Evolutionary conservation across 1,140 invertebrate species (phyloP), one percentile per base, ranked within the genome.

Genomic region (Drosophila triauraria): DNA sequence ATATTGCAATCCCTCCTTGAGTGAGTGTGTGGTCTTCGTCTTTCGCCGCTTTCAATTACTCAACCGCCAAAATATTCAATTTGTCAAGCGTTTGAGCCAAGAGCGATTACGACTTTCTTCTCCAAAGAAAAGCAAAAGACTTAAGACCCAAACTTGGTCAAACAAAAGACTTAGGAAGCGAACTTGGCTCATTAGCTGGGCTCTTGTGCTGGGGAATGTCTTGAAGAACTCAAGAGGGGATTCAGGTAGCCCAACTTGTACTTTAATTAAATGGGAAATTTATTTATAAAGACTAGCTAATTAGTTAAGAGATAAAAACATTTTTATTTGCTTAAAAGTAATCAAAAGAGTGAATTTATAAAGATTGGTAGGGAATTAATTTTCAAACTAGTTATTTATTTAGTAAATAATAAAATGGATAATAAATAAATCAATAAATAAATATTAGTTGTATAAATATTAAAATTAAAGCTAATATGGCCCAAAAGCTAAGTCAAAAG

Each of bases 131-230:
- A 77, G 72, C 74, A 82, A 82, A 82, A 77, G 78, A 82, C 80
- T 82, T 74, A 78, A 51, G 75, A 57, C 61, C 32, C 75, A 30
- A 78, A 78, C 75, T 69, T 78, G 44, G 43, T 0, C 5, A 63
- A 78, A 72, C 67, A 78, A 79, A 72, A 71, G 60, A 79, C 77
- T 78, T 64, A 74, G 47, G 74, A 72, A 67, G 13, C 78, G 23
- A 80, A 80, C 78, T 80, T 59, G 53, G 23, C 25, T 72, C 75
- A 63, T 51, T 57, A 72, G 69, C 15, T 20, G 9, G 67, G 46
- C 20, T 12, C 43, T 60, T 74, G 68, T 74, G 12, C 8, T 17
- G 3, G 4, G 63, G 46, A 51, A 38, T 60, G 38, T 20, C 53
- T 47, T 17, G 53, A 30, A 74, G 68, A 74, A 72, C 35, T 32